Evolutionary conservation across 2,113 vertebrate genomes (phyloP).

Genomic region (Seriola aureovittata): DNA sequence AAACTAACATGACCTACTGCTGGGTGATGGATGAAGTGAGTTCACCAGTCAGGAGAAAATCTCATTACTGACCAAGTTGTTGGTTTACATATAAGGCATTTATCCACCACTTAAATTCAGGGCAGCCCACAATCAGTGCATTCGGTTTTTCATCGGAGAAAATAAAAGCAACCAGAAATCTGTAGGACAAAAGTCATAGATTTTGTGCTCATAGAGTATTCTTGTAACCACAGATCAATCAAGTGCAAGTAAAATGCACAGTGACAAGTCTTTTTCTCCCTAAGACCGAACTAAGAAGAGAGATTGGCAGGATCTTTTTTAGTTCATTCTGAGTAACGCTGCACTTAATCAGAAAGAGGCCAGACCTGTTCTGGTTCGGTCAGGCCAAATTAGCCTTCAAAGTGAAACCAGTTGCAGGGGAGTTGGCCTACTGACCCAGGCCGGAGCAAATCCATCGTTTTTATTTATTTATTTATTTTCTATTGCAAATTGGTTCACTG

Average conservation of each 20-base stretch:
- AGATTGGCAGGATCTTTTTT: slow-evolving; percentile 59
- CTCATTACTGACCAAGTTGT: slow-evolving; percentile 24
- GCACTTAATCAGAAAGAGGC: slow-evolving; percentile 66
- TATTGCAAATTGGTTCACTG: slow-evolving; percentile 24
- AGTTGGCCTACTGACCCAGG: slow-evolving; percentile 54
- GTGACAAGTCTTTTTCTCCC: neutral
- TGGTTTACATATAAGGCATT: slow-evolving; percentile 3
- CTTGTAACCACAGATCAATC: slow-evolving; percentile 31
- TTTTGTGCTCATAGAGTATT: neutral
- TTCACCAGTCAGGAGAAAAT: slow-evolving; percentile 42
- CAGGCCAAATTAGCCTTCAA: slow-evolving; percentile 65
- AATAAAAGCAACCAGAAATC: neutral
- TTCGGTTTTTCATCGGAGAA: neutral
- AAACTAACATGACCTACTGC: slow-evolving; percentile 47
- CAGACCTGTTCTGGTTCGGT: slow-evolving; percentile 54
- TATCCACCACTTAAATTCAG: neutral
- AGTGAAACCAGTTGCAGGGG: slow-evolving; percentile 60
- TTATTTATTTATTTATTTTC: slow-evolving; percentile 1
- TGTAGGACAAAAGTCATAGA: neutral
- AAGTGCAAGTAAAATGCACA: neutral
- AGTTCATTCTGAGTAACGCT: slow-evolving; percentile 44
- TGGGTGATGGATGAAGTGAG: slow-evolving; percentile 50
- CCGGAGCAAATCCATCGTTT: slow-evolving; percentile 18
- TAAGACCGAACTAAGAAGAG: slow-evolving; percentile 22
- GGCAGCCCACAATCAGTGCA: neutral